These are phyloP conservation scores for Tetragonula carbonaria DNA, from an alignment of 2,888 invertebrate species.

Conservation along the genomic window DNA sequence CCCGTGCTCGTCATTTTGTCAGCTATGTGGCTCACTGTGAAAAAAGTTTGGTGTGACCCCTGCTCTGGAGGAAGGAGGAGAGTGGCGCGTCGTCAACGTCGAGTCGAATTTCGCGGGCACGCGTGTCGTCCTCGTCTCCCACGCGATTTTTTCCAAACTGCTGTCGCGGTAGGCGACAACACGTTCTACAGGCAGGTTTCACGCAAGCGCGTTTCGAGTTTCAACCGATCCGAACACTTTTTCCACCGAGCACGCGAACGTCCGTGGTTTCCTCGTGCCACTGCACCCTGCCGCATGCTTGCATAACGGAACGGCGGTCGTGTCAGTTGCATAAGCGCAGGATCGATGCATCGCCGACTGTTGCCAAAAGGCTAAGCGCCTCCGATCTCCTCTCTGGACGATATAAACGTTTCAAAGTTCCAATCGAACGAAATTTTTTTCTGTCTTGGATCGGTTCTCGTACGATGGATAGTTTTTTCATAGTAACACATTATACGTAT, in stretches of 20 bases:
- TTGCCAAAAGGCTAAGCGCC: neutral
- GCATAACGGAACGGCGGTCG: conserved; percentile 72
- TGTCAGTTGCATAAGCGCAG: conserved; percentile 70
- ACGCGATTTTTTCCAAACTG: conserved; percentile 53
- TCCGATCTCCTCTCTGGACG: neutral
- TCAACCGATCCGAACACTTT: conserved; percentile 72
- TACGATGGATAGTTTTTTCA: too few relatives aligned
- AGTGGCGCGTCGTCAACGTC: conserved; percentile 16
- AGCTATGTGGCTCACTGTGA: too few relatives aligned
- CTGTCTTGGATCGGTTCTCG: neutral
- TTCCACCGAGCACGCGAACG: conserved; percentile 63
- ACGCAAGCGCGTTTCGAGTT: conserved; percentile 74
- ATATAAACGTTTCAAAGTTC: neutral
- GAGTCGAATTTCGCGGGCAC: conserved; percentile 51
- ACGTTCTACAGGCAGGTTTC: conserved; percentile 58
- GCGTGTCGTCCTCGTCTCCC: conserved; percentile 38
- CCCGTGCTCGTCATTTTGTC: too few relatives aligned
- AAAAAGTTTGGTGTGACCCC: too few relatives aligned
- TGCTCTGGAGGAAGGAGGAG: conserved; percentile 5
- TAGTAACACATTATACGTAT: too few relatives aligned
- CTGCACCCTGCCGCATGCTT: conserved; percentile 70
- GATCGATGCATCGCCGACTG: conserved; percentile 36
- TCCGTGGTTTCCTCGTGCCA: conserved; percentile 71
- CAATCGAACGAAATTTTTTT: neutral
- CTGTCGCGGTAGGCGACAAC: conserved; percentile 54